Evolutionary conservation across 2,113 vertebrate species (phyloP).

Genomic region (Chlorocebus sabaeus): DNA sequence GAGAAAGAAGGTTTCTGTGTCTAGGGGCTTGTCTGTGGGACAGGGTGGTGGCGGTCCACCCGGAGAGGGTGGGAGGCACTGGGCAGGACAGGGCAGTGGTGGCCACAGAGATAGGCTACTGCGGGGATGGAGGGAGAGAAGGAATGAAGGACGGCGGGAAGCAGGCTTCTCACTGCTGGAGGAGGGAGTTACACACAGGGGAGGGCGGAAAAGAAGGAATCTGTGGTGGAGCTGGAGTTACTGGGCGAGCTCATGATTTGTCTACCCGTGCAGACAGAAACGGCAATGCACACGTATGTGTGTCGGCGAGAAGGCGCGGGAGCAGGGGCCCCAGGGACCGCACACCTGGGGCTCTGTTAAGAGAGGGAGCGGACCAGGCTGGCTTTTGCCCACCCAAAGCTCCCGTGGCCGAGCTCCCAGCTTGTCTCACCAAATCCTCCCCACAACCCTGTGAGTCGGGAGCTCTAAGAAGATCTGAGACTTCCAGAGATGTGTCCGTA

Average conservation of each 20-base stretch:
- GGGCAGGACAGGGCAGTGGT: not conserved
- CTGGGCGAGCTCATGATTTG: not conserved
- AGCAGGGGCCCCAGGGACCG: not conserved
- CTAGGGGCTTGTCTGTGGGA: too few species aligned
- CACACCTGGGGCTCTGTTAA: not conserved
- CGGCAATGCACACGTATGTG: not conserved
- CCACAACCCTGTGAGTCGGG: too few species aligned
- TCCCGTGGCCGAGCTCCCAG: not conserved
- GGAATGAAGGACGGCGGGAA: accelerated
- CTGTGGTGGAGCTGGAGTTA: accelerated
- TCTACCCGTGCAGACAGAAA: accelerated
- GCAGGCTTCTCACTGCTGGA: not conserved
- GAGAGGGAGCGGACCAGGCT: not conserved
- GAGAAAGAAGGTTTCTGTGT: not conserved
- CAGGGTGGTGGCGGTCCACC: too few species aligned
- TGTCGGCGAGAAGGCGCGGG: accelerated
- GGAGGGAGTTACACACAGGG: accelerated
- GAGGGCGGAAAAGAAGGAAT: not conserved
- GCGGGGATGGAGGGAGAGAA: accelerated
- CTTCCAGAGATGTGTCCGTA: not conserved
- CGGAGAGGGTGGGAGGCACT: not conserved
- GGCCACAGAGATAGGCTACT: not conserved
- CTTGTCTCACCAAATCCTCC: not conserved
- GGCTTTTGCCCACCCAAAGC: not conserved
- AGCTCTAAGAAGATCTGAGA: not conserved